phyloP scores from a whole-genome alignment of 1,140 invertebrate genomes.

The Micrasema minimum region DNA sequence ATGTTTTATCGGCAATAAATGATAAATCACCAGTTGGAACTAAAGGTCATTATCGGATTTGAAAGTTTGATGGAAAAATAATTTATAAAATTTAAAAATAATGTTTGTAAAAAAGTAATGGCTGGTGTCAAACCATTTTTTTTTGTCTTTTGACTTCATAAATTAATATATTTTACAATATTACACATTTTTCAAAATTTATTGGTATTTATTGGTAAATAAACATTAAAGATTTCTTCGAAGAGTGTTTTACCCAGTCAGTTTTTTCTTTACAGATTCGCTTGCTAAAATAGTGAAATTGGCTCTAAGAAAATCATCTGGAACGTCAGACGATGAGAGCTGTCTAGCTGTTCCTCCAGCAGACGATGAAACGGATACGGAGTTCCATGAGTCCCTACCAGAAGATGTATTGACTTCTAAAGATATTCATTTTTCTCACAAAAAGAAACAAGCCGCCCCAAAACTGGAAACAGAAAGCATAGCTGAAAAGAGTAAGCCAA shows the following conservation, averaged over 20 bases:
- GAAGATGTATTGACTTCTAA: conserved; percentile 67
- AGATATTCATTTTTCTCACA: conserved; percentile 58
- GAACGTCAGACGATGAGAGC: conserved; percentile 67
- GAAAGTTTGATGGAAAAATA: too few species aligned
- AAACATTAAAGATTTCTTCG: too few species aligned
- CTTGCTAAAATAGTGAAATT: conserved; percentile 72
- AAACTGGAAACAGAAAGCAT: conserved; percentile 16
- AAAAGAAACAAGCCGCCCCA: conserved; percentile 27
- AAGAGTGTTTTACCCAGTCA: too few species aligned
- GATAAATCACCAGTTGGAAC: too few species aligned
- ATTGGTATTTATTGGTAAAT: not conserved
- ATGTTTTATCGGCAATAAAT: conserved; percentile 18
- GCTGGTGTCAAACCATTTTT: too few species aligned
- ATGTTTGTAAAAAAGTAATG: too few species aligned
- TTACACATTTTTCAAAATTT: not conserved
- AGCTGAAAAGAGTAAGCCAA: conserved; percentile 16
- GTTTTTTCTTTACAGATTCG: conserved; percentile 60
- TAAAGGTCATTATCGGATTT: too few species aligned
- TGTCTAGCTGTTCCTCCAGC: conserved; percentile 57
- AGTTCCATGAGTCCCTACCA: conserved; percentile 74
- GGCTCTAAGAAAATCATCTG: conserved; percentile 69
- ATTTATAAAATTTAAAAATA: too few species aligned
- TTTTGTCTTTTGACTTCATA: not conserved
- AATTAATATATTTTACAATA: too few species aligned
- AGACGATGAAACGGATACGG: conserved; percentile 73